Evolutionary conservation across 2,888 invertebrate genomes (phyloP), one percentile per base, ranked within the genome.

Genomic region (Drosophila rubida): DNA sequence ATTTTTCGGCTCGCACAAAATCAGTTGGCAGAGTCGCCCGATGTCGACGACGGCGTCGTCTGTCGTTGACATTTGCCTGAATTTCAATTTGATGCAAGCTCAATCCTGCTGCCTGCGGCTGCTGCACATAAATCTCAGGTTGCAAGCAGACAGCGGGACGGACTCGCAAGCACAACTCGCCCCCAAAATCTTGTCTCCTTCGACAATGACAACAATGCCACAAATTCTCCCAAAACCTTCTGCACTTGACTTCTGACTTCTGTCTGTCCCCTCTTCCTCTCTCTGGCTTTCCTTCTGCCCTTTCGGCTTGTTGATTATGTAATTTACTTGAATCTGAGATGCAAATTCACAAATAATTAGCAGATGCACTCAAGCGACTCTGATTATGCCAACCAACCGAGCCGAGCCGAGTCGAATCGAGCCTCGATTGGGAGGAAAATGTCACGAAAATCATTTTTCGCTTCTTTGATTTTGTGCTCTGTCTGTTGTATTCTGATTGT

Each of bases 61-160:
- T 88, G 80, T 57, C 69, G 78, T 74, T 84, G 84, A 88, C 84
- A 84, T 87, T 88, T 84, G 81, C 71, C 80, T 88, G 88, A 78
- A 88, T 84, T 84, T 84, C 87, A 87, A 87, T 82, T 87, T 70
- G 80, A 82, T 69, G 67, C 63, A 65, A 19, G 8, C 51, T 30
- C 51, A 41, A 53, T 41, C n/a, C 32, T 81, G 79, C 78, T 30
- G 32, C 48, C 69, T 64, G 61, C 30, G 54, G 42, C 65, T 50
- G 50, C 45, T 42, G 22, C 54, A 85, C 87, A 87, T 87, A 82
- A 87, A 87, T 82, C 88, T 87, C 59, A 27, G 49, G 23, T 16
- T 46, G 23, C 35, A 39, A 11, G 7, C 13, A 39, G 39, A 16
- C 55, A 32, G 6, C 7, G 13, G 22, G 23, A 50, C 35, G 23